A percentile compares a stretch with the other conserved stretches of the same genome.
Evolutionary conservation across 2,113 vertebrate species (phyloP).

Genomic region (Nesospiza acunhae): DNA sequence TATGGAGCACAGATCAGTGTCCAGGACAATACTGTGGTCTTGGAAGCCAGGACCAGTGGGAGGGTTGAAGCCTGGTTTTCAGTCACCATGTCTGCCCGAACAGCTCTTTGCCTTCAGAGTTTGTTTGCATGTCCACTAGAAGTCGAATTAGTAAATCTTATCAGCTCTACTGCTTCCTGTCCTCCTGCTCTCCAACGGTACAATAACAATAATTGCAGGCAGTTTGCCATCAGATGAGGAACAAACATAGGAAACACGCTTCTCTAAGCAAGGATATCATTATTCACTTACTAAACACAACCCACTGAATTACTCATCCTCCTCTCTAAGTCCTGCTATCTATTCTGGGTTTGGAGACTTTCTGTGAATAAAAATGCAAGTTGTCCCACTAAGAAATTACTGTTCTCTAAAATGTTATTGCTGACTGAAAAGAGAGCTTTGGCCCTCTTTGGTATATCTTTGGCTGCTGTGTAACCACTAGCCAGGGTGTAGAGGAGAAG

Average conservation of each 20-base stretch:
- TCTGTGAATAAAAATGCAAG: neutral
- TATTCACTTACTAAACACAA: constrained; percentile 11
- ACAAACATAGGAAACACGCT: neutral
- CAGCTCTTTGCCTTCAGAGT: neutral
- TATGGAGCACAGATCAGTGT: neutral
- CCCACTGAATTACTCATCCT: constrained; percentile 39
- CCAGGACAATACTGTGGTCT: neutral
- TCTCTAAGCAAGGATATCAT: neutral
- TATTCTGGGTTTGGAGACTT: neutral
- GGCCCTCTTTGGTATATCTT: neutral
- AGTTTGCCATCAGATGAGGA: neutral
- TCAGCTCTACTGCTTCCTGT: neutral
- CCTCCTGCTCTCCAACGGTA: neutral
- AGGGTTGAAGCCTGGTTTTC: neutral
- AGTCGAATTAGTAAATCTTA: neutral
- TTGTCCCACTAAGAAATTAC: neutral
- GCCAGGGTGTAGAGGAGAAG: neutral
- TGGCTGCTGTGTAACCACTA: neutral
- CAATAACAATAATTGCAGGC: neutral
- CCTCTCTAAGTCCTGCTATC: neutral
- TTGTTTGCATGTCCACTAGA: neutral
- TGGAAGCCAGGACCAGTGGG: neutral
- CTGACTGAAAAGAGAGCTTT: neutral
- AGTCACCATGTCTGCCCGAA: fast-evolving
- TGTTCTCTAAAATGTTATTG: neutral